Base-by-base conservation (phyloP, 2,888 invertebrate genomes). In the Penaeus monodon region DNA sequence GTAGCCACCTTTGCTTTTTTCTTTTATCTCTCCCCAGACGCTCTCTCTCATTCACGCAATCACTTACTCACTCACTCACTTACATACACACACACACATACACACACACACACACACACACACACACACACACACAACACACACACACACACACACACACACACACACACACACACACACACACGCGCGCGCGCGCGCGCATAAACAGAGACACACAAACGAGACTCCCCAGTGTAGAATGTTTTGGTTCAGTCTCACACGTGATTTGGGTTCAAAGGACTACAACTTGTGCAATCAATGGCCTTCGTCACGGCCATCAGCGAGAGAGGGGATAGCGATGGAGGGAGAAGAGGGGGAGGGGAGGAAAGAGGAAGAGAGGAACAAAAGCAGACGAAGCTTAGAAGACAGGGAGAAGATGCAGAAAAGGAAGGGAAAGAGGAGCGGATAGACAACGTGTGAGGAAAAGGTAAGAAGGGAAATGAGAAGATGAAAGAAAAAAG, bases 261-360 rank as follows among this genome's bases (percentile, higher is more conserved):
- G 57, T 57, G 57, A 57, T 57, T 57, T 57, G 57, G 57, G 57
- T 57, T 57, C 57, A 57, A 57, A 57, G 57, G 57, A 49, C 27
- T 44, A 44, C n/a, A 76, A 76, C 57, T 44, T 74, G 74, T 44
- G 44, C 33, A 74, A 74, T 33, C 78, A 57, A 29, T 49, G 78
- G 27, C 57, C 27, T 49, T 29, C 22, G 49, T 24, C 33, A 38
- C 74, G 74, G 74, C 24, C 10, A 33, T 29, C 29, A 38, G 33
- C 29, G 74, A 74, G 74, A 33, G 74, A 33, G 74, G 29, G 38
- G 24, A 27, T 24, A 33, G 38, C 33, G 74, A 33, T 33, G 74
- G 33, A 33, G 74, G 29, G 33, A 74, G 74, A 24, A 14, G 33
- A 27, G 74, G 38, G 24, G 74, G 74, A 74, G 22, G 74, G 38